Evolutionary conservation across 2,888 invertebrate species (phyloP).

Genomic region (Agriotes lineatus): DNA sequence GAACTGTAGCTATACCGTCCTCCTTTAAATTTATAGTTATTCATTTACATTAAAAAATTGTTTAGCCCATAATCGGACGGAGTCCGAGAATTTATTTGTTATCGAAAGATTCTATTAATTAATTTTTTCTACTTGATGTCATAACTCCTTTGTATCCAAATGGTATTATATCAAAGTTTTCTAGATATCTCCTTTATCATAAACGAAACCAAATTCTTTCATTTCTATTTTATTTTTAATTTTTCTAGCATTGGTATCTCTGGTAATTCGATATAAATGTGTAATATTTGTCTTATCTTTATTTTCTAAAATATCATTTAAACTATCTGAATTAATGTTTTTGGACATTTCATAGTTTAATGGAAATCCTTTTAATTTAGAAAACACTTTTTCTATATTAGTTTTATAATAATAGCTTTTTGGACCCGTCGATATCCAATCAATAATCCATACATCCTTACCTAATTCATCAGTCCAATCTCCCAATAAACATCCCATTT

Average conservation of each 20-base stretch:
- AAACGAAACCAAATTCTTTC: constrained; percentile 18
- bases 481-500: no score
- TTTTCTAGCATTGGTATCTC: constrained; percentile 25
- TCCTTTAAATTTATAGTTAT: no score
- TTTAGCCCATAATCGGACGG: no score
- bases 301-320: constrained; percentile 7
- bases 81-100: no score
- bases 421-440: constrained; percentile 40
- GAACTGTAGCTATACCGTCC: no score
- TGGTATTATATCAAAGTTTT: constrained; percentile 19
- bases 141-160: constrained; percentile 15
- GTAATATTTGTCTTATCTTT: constrained; percentile 12
- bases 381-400: constrained; percentile 25
- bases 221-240: constrained; percentile 28
- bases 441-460: not conserved
- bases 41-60: no score
- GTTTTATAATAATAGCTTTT: constrained; percentile 11
- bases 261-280: constrained; percentile 21
- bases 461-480: no score
- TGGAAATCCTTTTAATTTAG: constrained; percentile 34
- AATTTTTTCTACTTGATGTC: no score
- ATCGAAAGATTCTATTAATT: no score
- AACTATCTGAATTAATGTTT: constrained; percentile 9
- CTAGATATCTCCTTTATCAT: constrained; percentile 14
- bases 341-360: constrained; percentile 31